These are phyloP conservation scores for Miopithecus talapoin DNA, from an alignment of 2,797 vertebrate species.

Conservation along the genomic window DNA sequence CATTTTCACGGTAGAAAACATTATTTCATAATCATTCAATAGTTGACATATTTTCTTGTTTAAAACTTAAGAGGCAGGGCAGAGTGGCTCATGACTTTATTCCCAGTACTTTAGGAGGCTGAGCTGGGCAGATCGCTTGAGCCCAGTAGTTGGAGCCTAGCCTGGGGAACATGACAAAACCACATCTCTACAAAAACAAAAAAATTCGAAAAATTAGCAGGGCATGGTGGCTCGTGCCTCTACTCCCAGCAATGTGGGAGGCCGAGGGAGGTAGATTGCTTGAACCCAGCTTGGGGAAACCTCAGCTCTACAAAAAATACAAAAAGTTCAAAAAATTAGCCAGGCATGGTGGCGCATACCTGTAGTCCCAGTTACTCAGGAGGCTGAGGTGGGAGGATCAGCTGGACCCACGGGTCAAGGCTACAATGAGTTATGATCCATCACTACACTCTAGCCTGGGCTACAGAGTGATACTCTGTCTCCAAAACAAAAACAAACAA, in stretches of 20 bases:
- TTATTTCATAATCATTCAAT: neutral
- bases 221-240: neutral
- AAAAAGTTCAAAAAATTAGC: neutral
- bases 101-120: too few relatives aligned
- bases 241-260: neutral
- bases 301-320: neutral
- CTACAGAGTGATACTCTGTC: neutral
- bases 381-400: neutral
- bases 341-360: neutral
- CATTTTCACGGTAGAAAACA: neutral
- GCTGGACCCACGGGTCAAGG: too few relatives aligned
- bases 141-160: too few relatives aligned
- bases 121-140: too few relatives aligned
- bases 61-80: neutral
- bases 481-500: neutral
- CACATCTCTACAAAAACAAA: neutral
- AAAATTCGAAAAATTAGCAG: neutral
- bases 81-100: too few relatives aligned
- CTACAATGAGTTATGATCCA: too few relatives aligned
- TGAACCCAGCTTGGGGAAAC: neutral
- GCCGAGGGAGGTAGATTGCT: neutral
- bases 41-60: neutral
- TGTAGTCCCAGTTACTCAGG: neutral
- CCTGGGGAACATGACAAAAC: too few relatives aligned
- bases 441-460: neutral